These are phyloP conservation scores for Passer montanus DNA, from an alignment of 2,113 vertebrate genomes.

Conservation along the genomic window DNA sequence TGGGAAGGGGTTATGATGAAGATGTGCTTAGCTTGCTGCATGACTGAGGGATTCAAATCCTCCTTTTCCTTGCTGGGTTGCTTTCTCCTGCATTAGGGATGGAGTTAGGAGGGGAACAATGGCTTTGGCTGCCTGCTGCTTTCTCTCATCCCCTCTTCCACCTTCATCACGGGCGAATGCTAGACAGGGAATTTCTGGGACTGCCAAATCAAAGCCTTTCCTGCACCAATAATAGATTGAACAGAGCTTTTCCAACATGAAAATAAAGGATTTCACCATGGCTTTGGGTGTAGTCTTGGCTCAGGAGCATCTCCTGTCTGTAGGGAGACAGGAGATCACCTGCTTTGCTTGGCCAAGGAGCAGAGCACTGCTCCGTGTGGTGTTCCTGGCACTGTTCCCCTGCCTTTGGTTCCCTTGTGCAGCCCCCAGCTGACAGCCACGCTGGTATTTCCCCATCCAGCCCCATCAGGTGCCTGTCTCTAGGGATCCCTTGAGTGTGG, in stretches of 20 bases:
- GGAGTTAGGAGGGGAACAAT: neutral
- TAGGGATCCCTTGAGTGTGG: neutral
- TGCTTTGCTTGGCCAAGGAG: neutral
- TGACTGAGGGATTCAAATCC: neutral
- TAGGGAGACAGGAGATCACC: neutral
- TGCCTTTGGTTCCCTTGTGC: neutral
- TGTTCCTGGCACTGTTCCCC: neutral
- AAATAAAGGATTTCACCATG: rapidly evolving
- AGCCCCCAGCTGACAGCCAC: neutral
- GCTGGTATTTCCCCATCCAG: neutral
- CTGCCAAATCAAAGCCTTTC: neutral
- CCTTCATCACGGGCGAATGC: rapidly evolving
- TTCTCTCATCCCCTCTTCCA: neutral
- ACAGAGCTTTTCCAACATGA: rapidly evolving
- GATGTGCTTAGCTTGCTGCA: neutral
- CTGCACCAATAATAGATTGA: rapidly evolving
- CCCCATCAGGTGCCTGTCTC: neutral
- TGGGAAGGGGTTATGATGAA: neutral
- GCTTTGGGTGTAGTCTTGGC: neutral
- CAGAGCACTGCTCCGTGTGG: rapidly evolving
- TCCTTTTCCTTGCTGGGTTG: neutral
- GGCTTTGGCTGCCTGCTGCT: neutral
- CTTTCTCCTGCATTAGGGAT: neutral
- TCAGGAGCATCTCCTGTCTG: neutral
- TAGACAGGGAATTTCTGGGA: neutral